Percentiles rank a stretch among this genome's conserved stretches.
These are phyloP conservation scores for Cataglyphis livida DNA, from an alignment of 2,888 invertebrate genomes.

Conservation along the genomic window DNA sequence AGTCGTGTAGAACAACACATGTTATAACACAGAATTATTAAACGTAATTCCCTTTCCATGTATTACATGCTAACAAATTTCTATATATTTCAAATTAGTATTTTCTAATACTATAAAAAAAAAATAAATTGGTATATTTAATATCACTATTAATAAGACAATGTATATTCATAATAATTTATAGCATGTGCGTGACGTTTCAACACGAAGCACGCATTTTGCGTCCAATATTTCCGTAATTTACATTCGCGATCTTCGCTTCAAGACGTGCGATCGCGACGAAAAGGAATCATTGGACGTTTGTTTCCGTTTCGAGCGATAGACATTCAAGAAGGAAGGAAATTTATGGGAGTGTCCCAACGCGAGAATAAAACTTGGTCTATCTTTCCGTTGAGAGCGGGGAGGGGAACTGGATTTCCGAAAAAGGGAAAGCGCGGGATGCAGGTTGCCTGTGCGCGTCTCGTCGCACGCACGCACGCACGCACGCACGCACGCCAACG, in stretches of 20 bases:
- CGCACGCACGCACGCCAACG: slow-evolving; percentile 73
- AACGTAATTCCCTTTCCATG: not conserved
- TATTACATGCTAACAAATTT: slow-evolving; percentile 6
- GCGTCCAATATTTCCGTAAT: not conserved
- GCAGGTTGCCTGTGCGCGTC: slow-evolving; percentile 72
- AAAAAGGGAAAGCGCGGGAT: slow-evolving; percentile 81
- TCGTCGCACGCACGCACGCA: slow-evolving; percentile 36
- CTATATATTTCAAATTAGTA: not conserved
- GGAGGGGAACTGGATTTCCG: slow-evolving; percentile 80
- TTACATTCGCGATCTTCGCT: not conserved
- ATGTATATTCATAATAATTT: not conserved
- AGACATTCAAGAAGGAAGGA: slow-evolving; percentile 5
- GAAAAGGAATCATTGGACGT: not conserved
- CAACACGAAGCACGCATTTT: not conserved
- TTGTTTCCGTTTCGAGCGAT: slow-evolving; percentile 9
- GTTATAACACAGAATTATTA: not conserved
- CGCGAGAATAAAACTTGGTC: slow-evolving; percentile 50
- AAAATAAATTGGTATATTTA: not conserved
- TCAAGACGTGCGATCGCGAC: not conserved
- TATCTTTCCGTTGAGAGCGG: not conserved
- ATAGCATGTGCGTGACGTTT: not conserved
- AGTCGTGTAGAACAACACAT: not conserved
- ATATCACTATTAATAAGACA: not conserved
- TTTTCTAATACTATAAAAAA: not conserved
- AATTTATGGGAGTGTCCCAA: slow-evolving; percentile 13